Conservation (phyloP, 2,888 invertebrate genomes). For the Didymodactylos carnosus region DNA sequence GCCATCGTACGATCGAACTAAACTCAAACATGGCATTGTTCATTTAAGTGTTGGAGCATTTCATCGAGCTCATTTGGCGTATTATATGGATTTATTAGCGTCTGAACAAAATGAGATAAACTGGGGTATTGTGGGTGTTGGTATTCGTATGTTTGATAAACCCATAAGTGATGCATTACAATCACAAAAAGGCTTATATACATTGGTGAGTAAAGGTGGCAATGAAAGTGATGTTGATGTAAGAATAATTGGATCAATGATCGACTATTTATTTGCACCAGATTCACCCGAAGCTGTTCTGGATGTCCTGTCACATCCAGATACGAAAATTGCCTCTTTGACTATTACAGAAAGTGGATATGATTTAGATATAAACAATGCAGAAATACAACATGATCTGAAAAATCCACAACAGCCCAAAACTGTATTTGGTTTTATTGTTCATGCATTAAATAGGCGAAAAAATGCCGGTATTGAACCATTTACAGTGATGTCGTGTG, state of each 20-base stretch:
- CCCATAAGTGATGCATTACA: background rate
- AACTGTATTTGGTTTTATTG: slow-evolving; percentile 7
- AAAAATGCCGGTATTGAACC: background rate
- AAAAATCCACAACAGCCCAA: background rate
- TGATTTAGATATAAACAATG: background rate
- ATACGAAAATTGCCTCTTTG: slow-evolving; percentile 3
- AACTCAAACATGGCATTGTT: slow-evolving; percentile 1
- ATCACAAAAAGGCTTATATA: slow-evolving; percentile 5
- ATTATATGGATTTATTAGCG: background rate
- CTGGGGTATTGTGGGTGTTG: slow-evolving; percentile 6
- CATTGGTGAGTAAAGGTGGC: background rate
- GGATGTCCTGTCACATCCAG: background rate
- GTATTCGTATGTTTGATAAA: slow-evolving; percentile 3
- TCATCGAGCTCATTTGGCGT: slow-evolving; percentile 11
- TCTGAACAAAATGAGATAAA: background rate
- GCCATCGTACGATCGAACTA: background rate
- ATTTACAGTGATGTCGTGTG: slow-evolving; percentile 11
- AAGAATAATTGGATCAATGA: background rate
- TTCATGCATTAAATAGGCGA: background rate
- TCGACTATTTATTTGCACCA: background rate
- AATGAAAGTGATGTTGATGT: background rate
- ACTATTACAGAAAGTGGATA: slow-evolving; percentile 12
- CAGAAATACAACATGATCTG: slow-evolving; percentile 14
- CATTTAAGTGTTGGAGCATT: slow-evolving; percentile 10
- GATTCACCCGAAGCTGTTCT: background rate